Base-by-base conservation (phyloP, 2,113 vertebrate genomes). In the Lagopus muta region DNA sequence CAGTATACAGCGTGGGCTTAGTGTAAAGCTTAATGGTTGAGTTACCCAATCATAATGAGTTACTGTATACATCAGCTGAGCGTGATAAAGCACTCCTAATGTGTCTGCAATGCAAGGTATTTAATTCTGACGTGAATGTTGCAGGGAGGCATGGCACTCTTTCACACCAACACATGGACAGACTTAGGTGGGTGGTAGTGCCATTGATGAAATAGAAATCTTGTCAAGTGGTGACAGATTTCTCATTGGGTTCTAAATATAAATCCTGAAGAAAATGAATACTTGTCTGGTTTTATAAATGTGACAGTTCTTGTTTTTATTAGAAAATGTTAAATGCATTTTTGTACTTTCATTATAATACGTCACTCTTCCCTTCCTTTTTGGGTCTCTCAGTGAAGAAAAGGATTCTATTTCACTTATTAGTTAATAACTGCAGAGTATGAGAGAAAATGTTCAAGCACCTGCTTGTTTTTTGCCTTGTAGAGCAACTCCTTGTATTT, bases 21-120 rank as follows among this genome's bases (percentile, higher is more conserved):
- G 70, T 95, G 82, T 95, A 82, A 47, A 90, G 42, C 76, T 94
- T 90, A 95, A 86, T 93, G 90, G 21, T 79, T 58, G 76, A 90
- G 82, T 96, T 96, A 88, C 96, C 88, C 90, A 96, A 95, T 80
- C 85, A 42, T 95, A 94, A 96, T 91, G 82, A 96, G 55, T 79
- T 83, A 50, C 42, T 11, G 19, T 42, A 55, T 88, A 82, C 90
- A 94, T 95, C 85, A 86, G 82, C 58, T 60, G 85, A 94, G 88
- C 75, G 86, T 86, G 94, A 94, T 96, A 93, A 94, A 95, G 82
- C 90, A 91, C 60, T 96, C 85, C 82, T 96, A 92, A 95, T 83
- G 76, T 11, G 90, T 93, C 96, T 96, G 83, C 76, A 88, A 91
- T 71, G 92, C 60, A 75, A 96, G 69, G 88, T 89, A 93, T 94